Percentiles rank a stretch among this genome's conserved stretches.
These are phyloP conservation scores for Xyrauchen texanus DNA, from an alignment of 2,113 vertebrate genomes.

Conservation along the genomic window DNA sequence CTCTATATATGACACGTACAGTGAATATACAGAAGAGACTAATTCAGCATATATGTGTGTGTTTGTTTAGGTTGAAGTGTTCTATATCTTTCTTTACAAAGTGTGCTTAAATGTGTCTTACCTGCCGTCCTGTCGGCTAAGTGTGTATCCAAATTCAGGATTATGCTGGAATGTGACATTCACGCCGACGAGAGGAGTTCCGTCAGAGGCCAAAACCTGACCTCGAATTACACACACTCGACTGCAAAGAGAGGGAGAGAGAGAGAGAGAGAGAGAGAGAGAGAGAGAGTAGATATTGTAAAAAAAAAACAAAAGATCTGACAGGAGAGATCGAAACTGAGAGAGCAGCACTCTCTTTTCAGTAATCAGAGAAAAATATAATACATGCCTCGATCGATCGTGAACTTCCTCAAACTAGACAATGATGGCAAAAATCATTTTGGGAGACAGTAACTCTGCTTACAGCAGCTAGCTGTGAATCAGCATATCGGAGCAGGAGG, in stretches of 20 bases:
- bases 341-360: slow-evolving; percentile 29
- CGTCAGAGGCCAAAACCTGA: slow-evolving; percentile 85
- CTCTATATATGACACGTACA: background rate
- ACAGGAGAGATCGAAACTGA: slow-evolving; percentile 28
- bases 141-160: slow-evolving; percentile 91
- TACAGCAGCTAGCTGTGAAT: slow-evolving; percentile 9
- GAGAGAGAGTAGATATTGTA: no score
- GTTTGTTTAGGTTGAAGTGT: no score
- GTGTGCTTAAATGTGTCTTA: slow-evolving; percentile 53
- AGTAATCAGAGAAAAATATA: slow-evolving; percentile 41
- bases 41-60: background rate
- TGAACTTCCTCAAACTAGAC: slow-evolving; percentile 34
- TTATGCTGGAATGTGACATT: slow-evolving; percentile 95
- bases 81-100: no score
- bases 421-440: slow-evolving; percentile 18
- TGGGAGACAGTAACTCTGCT: background rate
- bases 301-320: background rate
- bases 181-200: slow-evolving; percentile 92
- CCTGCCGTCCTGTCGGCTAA: slow-evolving; percentile 96
- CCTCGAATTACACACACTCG: slow-evolving; percentile 91
- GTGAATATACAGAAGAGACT: no score
- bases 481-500: background rate
- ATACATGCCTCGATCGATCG: slow-evolving; percentile 33
- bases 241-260: slow-evolving; percentile 64
- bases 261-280: slow-evolving; percentile 11